These are phyloP conservation scores for Aphis craccivora DNA, from an alignment of 1,140 invertebrate species.

Conservation along the genomic window DNA sequence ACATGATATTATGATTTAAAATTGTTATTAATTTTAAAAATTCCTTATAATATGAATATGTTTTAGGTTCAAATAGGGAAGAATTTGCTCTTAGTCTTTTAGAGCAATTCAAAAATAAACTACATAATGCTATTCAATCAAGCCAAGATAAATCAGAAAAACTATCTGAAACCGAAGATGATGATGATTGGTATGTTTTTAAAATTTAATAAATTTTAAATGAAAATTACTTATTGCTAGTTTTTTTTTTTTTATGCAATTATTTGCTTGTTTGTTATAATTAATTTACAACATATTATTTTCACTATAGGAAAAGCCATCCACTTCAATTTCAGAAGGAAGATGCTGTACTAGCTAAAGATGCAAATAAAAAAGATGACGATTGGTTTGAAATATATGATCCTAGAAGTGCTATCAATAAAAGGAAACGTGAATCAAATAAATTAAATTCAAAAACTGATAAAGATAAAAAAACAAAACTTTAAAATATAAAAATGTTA, in stretches of 20 bases:
- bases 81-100: slow-evolving; percentile 45
- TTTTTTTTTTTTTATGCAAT: not conserved
- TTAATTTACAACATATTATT: not conserved
- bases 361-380: slow-evolving; percentile 91
- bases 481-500: not conserved
- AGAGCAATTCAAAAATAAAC: slow-evolving; percentile 38
- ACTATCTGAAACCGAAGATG: not conserved
- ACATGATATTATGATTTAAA: not conserved
- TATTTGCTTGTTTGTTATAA: not conserved
- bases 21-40: slow-evolving; percentile 6
- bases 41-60: not conserved
- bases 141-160: slow-evolving; percentile 17
- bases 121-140: slow-evolving; percentile 31
- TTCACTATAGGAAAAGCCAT: slow-evolving; percentile 76
- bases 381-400: slow-evolving; percentile 98
- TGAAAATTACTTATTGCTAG: not conserved
- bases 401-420: slow-evolving; percentile 93
- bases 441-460: slow-evolving; percentile 63
- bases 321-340: slow-evolving; percentile 81
- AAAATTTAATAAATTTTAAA: not conserved
- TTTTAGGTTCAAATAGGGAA: slow-evolving; percentile 41
- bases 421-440: slow-evolving; percentile 77
- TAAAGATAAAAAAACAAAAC: slow-evolving; percentile 41
- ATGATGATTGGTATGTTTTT: slow-evolving; percentile 51
- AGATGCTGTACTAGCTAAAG: slow-evolving; percentile 84